Evolutionary conservation across 2,797 vertebrate species (phyloP), one percentile per base, ranked within the genome.

Genomic region (Rhadinocentrus ornatus): DNA sequence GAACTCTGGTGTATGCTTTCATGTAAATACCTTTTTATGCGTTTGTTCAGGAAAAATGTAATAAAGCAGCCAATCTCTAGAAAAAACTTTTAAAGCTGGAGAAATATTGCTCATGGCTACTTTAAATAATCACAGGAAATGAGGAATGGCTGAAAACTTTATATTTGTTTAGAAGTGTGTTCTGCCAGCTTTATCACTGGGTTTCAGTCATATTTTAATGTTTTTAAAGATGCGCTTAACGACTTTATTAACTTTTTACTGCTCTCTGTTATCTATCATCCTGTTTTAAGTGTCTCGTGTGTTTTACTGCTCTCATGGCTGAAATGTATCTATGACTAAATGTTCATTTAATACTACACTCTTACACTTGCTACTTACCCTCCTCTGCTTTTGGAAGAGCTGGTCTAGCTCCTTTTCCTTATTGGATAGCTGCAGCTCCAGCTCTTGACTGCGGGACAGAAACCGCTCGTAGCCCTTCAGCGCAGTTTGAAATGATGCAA

Each of bases 321-420:
- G 6, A 31, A 6, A 31, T 31, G 6, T 31, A 31, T 31, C 31
- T 31, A 31, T n/a, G n/a, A n/a, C n/a, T n/a, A n/a, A n/a, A n/a
- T 31, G 31, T 31, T 31, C 6, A 9, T 35, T 35, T 35, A 35
- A 35, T 9, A 9, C 8, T 37, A 4, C 35, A 13, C 35, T 37
- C 11, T 35, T 13, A 0, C 0, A 20, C 39, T n/a, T 41, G 31
- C 61, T 18, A 22, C 93, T 88, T 58, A 99, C 97, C 93, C 78
- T 83, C 84, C 86, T 95, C 93, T 99, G 96, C 68, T 96, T 97
- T 70, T 95, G 93, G 58, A 72, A 74, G 16, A 98, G 86, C 15
- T 94, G 91, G 3, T 98, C 95, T 78, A 97, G 86, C 60, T 99
- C 96, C 73, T 88, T 93, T 69, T 98, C 96, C 91, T 99, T 99